Conservation (phyloP, 2,797 vertebrate species). For the Potorous gilbertii region DNA sequence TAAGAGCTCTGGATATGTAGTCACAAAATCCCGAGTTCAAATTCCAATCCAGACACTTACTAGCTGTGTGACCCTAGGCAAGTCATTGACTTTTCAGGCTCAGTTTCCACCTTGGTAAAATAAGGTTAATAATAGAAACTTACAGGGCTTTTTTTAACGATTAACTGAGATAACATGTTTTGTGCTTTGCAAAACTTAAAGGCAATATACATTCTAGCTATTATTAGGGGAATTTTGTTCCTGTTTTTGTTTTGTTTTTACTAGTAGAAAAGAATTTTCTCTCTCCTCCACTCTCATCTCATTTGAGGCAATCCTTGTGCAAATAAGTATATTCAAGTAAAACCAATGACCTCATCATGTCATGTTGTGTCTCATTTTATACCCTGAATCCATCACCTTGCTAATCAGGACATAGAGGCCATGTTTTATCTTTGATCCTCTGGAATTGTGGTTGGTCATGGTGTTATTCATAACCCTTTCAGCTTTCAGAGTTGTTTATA, state of each 20-base stretch:
- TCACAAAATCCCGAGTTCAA: not conserved
- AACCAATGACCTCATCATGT: not conserved
- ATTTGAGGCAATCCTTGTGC: not conserved
- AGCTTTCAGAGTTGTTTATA: too few species aligned
- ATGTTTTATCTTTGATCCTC: not conserved
- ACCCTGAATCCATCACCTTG: not conserved
- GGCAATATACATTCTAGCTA: not conserved
- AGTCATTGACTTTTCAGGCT: not conserved
- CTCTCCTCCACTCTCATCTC: rapidly evolving
- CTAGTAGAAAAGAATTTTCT: not conserved
- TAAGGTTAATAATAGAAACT: not conserved
- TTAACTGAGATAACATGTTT: not conserved
- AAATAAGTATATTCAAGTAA: not conserved
- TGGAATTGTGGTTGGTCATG: not conserved
- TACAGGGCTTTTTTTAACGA: not conserved
- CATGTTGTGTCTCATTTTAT: not conserved
- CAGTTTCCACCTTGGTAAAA: not conserved
- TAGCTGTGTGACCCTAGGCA: not conserved
- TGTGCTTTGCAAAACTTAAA: not conserved
- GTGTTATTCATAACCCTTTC: not conserved
- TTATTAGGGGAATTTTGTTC: not conserved
- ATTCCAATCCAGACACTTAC: not conserved
- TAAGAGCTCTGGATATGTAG: not conserved
- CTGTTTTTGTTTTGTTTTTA: not conserved
- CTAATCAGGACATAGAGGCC: not conserved